phyloP scores from a whole-genome alignment of 2,888 invertebrate species.

The Parapristionchus giblindavisi region DNA sequence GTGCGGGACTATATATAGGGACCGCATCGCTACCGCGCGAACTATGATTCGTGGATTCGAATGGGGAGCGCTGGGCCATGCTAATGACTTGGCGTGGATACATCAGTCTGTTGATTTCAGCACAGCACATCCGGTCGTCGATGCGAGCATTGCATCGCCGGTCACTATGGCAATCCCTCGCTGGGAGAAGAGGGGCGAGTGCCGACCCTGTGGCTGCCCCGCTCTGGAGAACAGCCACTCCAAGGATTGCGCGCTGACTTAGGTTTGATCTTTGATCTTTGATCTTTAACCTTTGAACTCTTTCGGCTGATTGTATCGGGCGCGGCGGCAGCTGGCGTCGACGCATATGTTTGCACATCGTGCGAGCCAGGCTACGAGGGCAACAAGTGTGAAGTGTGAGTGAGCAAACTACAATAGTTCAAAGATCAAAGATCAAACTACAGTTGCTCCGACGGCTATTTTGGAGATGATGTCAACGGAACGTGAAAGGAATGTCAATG shows the following conservation, averaged over 20 bases:
- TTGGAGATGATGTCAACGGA: conserved; percentile 76
- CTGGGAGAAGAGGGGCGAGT: conserved; percentile 74
- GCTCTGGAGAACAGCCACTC: conserved; percentile 78
- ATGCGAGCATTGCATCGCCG: conserved; percentile 85
- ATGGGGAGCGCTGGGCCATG: too few relatives aligned
- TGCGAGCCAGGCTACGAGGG: conserved; percentile 73
- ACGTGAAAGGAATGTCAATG: conserved; percentile 71
- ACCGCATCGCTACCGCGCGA: too few relatives aligned
- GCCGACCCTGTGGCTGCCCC: conserved; percentile 74
- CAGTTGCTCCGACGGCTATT: conserved; percentile 82
- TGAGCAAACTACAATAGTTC: conserved; percentile 70
- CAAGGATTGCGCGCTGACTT: conserved; percentile 70
- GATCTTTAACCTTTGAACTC: not conserved
- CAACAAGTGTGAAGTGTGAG: conserved; percentile 77
- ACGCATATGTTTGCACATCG: conserved; percentile 78
- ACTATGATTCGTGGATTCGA: too few relatives aligned
- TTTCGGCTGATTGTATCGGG: conserved; percentile 81
- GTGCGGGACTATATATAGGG: too few relatives aligned
- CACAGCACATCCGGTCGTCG: conserved; percentile 86
- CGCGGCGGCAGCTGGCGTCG: conserved; percentile 74
- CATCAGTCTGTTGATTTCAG: too few relatives aligned
- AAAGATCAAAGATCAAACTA: too few relatives aligned
- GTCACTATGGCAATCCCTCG: conserved; percentile 78
- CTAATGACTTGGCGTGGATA: too few relatives aligned
- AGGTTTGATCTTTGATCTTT: conserved; percentile 46